Percentiles rank a stretch among this genome's conserved stretches.
Evolutionary conservation across 2,113 vertebrate species (phyloP).

Genomic region (Neodontobutis hainanensis): DNA sequence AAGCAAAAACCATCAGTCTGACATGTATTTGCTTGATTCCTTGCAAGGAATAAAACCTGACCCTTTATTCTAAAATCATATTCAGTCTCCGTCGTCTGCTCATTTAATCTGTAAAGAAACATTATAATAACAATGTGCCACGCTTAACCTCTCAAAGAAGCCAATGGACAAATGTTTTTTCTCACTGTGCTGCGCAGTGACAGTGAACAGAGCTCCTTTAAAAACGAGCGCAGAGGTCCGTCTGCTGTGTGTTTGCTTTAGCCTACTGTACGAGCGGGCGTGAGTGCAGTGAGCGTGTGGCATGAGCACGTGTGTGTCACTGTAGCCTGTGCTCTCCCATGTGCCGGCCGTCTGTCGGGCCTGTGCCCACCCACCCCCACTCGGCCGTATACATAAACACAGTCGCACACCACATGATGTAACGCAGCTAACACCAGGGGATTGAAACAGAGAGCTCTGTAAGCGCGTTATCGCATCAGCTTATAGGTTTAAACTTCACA

Average conservation of each 20-base stretch:
- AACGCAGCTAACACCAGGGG: slow-evolving; percentile 65
- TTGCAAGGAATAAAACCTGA: too few relatives aligned
- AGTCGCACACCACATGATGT: slow-evolving; percentile 64
- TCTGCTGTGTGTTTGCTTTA: slow-evolving; percentile 31
- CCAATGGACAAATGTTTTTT: background rate
- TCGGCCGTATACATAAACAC: slow-evolving; percentile 3
- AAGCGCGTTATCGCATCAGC: slow-evolving; percentile 76
- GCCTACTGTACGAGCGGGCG: slow-evolving; percentile 29
- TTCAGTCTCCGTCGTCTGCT: too few relatives aligned
- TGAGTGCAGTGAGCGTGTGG: slow-evolving; percentile 34
- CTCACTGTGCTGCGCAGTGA: background rate
- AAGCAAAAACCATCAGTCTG: too few relatives aligned
- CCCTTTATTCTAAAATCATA: too few relatives aligned
- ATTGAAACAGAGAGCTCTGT: slow-evolving; percentile 72
- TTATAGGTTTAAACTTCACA: slow-evolving; percentile 62
- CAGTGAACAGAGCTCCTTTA: slow-evolving; percentile 27
- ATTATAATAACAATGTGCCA: too few relatives aligned
- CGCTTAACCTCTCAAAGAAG: background rate
- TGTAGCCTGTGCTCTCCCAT: slow-evolving; percentile 54
- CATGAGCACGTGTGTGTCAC: slow-evolving; percentile 60
- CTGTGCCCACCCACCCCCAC: slow-evolving; percentile 18
- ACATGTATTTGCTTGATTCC: too few relatives aligned
- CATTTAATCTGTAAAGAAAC: too few relatives aligned
- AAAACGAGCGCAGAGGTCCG: slow-evolving; percentile 31
- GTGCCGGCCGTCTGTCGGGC: slow-evolving; percentile 47